Percentiles rank a stretch among this genome's conserved stretches.
phyloP scores from a whole-genome alignment of 2,888 invertebrate genomes.

The Apantesis nais region DNA sequence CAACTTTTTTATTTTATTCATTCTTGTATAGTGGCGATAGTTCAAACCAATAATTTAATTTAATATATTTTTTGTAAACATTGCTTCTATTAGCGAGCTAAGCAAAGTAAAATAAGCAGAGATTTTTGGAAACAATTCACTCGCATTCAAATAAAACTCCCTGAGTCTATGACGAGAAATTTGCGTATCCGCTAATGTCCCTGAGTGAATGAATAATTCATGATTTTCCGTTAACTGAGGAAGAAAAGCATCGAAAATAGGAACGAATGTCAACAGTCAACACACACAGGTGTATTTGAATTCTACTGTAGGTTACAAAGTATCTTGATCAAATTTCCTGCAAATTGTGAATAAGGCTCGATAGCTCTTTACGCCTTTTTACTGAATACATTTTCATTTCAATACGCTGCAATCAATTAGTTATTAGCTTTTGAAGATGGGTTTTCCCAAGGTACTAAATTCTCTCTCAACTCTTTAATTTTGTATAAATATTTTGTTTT shows the following conservation, averaged over 20 bases:
- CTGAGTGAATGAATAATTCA: slow-evolving; percentile 44
- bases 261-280: slow-evolving; percentile 26
- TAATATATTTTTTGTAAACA: neutral
- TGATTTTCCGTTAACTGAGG: slow-evolving; percentile 24
- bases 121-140: neutral
- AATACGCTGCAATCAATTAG: neutral
- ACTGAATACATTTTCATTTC: neutral
- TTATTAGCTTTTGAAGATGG: neutral
- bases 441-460: neutral
- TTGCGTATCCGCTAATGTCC: slow-evolving; percentile 38
- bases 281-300: slow-evolving; percentile 8
- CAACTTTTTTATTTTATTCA: no score
- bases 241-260: slow-evolving; percentile 29
- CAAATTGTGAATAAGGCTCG: neutral
- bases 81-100: neutral
- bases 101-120: neutral
- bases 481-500: neutral
- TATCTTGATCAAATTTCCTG: neutral
- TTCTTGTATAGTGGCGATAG: neutral
- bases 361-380: neutral
- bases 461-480: neutral
- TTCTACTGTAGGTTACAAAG: slow-evolving; percentile 10
- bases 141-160: neutral
- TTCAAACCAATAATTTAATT: neutral
- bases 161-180: slow-evolving; percentile 17